Evolutionary conservation across 2,888 invertebrate genomes (phyloP).

Genomic region (Nezara viridula): DNA sequence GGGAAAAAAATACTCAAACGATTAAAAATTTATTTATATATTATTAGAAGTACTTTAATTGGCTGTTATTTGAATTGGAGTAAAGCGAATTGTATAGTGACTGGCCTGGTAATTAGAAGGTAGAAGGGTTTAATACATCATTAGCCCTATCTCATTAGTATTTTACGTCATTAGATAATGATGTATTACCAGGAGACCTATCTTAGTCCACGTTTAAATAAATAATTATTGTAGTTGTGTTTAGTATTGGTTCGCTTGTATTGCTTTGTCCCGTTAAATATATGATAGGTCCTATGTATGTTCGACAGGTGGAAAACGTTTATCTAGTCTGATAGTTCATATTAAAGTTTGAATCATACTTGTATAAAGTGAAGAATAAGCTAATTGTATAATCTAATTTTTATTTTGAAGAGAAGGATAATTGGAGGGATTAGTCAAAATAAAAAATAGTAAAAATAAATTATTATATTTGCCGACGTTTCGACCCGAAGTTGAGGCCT

Average conservation of each 20-base stretch:
- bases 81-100: neutral
- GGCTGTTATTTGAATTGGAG: neutral
- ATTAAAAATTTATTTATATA: neutral
- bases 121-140: neutral
- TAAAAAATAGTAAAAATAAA: too few species aligned
- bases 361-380: too few species aligned
- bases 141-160: neutral
- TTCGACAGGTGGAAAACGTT: neutral
- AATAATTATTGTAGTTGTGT: neutral
- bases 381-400: too few species aligned
- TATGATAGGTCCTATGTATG: neutral
- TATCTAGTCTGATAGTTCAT: neutral
- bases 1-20: neutral
- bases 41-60: neutral
- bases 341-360: too few species aligned
- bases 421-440: too few species aligned
- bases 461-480: too few species aligned
- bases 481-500: too few species aligned
- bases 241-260: neutral
- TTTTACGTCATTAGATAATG: neutral
- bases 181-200: neutral
- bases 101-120: neutral
- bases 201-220: neutral
- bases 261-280: neutral
- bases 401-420: too few species aligned